These are phyloP conservation scores for Thaumatotibia leucotreta DNA, from an alignment of 1,140 invertebrate genomes.

Conservation along the genomic window DNA sequence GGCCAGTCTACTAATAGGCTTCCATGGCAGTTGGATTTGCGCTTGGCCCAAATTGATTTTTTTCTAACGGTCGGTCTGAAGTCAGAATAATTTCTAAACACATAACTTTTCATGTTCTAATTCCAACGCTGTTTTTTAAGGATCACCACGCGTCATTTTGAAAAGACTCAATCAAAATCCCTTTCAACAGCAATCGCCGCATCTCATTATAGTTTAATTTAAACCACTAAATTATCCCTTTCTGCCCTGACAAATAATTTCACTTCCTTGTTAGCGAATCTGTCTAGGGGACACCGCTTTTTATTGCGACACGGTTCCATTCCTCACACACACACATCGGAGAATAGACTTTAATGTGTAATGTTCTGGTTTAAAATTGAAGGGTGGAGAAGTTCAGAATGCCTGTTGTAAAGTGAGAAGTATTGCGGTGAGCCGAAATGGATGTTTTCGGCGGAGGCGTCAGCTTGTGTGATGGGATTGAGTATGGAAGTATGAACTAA, in stretches of 20 bases:
- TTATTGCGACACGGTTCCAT: constrained; percentile 47
- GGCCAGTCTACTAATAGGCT: too few species aligned
- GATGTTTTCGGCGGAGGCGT: constrained; percentile 70
- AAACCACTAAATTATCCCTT: constrained; percentile 61
- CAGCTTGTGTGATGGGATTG: constrained; percentile 75
- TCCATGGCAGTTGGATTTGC: too few species aligned
- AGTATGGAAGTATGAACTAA: constrained; percentile 75
- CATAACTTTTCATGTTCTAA: too few species aligned
- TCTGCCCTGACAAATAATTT: constrained; percentile 60
- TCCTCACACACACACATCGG: constrained; percentile 9
- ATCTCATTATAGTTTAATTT: constrained; percentile 71
- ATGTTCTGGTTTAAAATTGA: constrained; percentile 21
- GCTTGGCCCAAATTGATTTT: too few species aligned
- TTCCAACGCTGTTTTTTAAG: neutral
- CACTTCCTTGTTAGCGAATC: constrained; percentile 62
- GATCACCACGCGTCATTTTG: neutral
- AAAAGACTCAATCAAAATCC: neutral
- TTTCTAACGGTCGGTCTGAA: too few species aligned
- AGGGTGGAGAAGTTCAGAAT: constrained; percentile 17
- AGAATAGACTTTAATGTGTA: constrained; percentile 19
- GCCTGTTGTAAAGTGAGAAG: constrained; percentile 29
- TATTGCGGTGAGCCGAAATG: constrained; percentile 65
- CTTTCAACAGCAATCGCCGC: constrained; percentile 34
- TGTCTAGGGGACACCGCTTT: constrained; percentile 41
- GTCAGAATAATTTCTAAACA: too few species aligned